Conservation (phyloP, 2,797 vertebrate genomes). For the Xerus rutilus region DNA sequence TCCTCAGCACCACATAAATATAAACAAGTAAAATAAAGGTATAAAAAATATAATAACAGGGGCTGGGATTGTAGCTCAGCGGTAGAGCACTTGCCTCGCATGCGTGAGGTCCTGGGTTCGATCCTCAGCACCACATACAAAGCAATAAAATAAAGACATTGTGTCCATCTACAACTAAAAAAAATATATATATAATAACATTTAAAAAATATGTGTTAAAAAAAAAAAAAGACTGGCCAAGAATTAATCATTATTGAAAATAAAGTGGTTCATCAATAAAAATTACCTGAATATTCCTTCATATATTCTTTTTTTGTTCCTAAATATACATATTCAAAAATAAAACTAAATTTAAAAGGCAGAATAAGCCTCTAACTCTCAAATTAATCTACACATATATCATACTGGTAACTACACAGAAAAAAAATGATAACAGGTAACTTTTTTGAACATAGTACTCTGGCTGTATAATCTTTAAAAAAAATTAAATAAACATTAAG, state of each 20-base stretch:
- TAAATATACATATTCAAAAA: background rate
- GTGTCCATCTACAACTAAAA: too few relatives aligned
- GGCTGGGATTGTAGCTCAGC: too few relatives aligned
- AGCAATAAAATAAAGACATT: too few relatives aligned
- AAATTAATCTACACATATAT: background rate
- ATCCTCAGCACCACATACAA: too few relatives aligned
- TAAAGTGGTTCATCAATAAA: background rate
- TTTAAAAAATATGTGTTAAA: too few relatives aligned
- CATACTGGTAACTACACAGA: background rate
- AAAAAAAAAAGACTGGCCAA: background rate
- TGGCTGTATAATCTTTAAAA: background rate
- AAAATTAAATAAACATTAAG: constrained; percentile 34
- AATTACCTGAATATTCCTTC: background rate
- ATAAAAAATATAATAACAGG: too few relatives aligned
- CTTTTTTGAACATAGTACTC: background rate
- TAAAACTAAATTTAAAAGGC: background rate
- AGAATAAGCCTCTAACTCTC: background rate
- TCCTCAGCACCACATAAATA: too few relatives aligned
- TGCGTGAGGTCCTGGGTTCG: too few relatives aligned
- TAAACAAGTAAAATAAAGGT: too few relatives aligned
- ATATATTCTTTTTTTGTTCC: background rate
- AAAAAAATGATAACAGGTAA: background rate
- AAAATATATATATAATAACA: too few relatives aligned
- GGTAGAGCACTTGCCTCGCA: too few relatives aligned
- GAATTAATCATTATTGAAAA: background rate